Base-by-base conservation (phyloP, 2,797 vertebrate genomes). In the Sebastes iracundus region DNA sequence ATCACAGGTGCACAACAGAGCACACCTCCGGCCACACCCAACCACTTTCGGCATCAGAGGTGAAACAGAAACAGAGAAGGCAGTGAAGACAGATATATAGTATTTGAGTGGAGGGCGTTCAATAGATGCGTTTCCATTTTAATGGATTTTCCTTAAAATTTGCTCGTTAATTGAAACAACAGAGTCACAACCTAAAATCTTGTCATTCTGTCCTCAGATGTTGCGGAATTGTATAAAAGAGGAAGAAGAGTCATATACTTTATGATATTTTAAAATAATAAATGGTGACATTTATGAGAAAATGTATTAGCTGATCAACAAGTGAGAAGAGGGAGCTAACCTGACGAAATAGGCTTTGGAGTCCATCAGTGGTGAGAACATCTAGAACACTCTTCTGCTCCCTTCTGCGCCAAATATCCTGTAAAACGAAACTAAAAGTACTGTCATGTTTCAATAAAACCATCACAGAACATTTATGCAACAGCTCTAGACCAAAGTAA, bases 391-490 rank as follows among this genome's bases (percentile, higher is more conserved):
- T 16, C 38, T 46, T 46, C 42, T 18, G 42, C 42, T 46, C 42
- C 35, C 49, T n/a, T 52, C 49, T 52, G 20, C 49, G 4, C 20
- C 49, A 53, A 11, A 22, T 53, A 53, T 53, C 49, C n/a, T n/a
- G 20, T 53, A n/a, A 53, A 53, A 53, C 18, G 7, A 14, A 71
- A 52, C 27, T 63, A 12, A 35, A 73, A 33, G 18, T 22, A 13
- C 35, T 25, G 25, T 66, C 28, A n/a, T 79, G 62, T 77, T 52
- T 64, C 16, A 72, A 25, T 42, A 18, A 55, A 83, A n/a, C 32
- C 9, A 7, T 64, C 13, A 27, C 28, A 27, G 25, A 35, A 61
- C 55, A 66, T 56, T 70, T 30, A 27, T 0, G 2, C 4, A 74
- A 53, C 38, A 60, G 6, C 46, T 49, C 8, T 53, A 27, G 16